A percentile compares a stretch with the other conserved stretches of the same genome.
Evolutionary conservation across 2,888 invertebrate genomes (phyloP).

Genomic region (Aporophyla nigra): DNA sequence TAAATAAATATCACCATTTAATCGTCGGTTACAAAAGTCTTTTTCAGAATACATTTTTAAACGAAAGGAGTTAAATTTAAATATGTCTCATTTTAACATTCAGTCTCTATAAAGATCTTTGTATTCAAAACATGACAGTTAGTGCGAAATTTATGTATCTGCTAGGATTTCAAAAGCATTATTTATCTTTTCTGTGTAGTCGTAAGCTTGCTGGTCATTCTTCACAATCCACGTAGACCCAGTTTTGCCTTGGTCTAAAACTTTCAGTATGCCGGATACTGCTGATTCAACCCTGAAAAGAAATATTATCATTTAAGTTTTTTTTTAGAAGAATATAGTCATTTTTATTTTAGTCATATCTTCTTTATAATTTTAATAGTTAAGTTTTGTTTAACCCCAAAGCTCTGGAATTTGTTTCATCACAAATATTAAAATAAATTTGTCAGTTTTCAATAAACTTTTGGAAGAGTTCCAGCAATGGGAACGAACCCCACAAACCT

Average conservation of each 20-base stretch:
- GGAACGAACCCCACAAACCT: conserved; percentile 6
- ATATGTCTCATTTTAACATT: not conserved
- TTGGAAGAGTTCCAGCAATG: not conserved
- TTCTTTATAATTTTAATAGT: not conserved
- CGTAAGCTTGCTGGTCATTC: conserved; percentile 80
- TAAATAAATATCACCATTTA: conserved; percentile 28
- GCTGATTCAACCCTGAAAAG: conserved; percentile 84
- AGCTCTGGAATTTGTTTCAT: not conserved
- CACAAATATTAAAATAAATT: not conserved
- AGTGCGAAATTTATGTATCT: conserved; percentile 55
- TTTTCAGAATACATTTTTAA: not conserved
- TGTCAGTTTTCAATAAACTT: not conserved
- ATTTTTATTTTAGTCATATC: not conserved
- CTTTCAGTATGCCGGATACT: conserved; percentile 83
- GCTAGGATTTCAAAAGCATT: conserved; percentile 75
- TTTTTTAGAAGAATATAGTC: no score
- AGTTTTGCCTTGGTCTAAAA: conserved; percentile 79
- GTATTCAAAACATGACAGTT: not conserved
- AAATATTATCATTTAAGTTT: not conserved
- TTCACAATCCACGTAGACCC: conserved; percentile 86
- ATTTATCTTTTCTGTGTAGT: conserved; percentile 76
- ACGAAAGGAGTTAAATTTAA: not conserved
- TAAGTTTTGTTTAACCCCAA: not conserved
- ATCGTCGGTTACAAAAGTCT: not conserved
- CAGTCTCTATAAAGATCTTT: not conserved